Base-by-base conservation (phyloP, 2,113 vertebrate genomes). In the Vulpes vulpes region DNA sequence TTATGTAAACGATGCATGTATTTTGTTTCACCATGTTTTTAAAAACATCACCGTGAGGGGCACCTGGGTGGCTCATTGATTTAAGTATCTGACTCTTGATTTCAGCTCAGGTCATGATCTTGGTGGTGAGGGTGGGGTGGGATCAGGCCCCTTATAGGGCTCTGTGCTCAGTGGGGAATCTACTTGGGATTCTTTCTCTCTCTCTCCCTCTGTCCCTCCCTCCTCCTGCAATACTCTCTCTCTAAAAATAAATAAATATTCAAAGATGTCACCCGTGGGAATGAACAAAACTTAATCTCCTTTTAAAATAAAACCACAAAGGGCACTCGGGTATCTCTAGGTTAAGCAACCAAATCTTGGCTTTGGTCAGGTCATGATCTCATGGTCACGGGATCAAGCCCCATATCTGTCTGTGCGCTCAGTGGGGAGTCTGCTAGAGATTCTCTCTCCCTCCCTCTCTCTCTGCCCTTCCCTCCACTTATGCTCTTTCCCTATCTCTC, bases 11-110 rank as follows among this genome's bases (percentile, higher is more conserved):
- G 57, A 62, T 11, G 62, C 35, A 65, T 2, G 60, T 0, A 49
- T 23, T 91, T 93, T 71, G 35, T 60, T 78, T 86, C 64, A 86
- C 23, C 65, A 57, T 59, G 30, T 57, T 82, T 92, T 78, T 35
- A 55, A 86, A 89, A 69, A 91, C 43, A 38, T 59, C 11, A 53
- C 9, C 32, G 19, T 20, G 67, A 69, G 67, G 67, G 32, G 67
- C 3, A 0, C 67, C 67, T 69, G 8, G 67, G 32, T 69, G 32
- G 17, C 32, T 69, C 8, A 35, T 32, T 35, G 16, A 9, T n/a
- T 69, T 69, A 69, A 8, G 32, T 35, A 8, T 35, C 67, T 69
- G 67, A 69, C 32, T 69, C 67, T 35, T 69, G 32, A 35, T 69
- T 69, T 69, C 3, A 1, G n/a, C 32, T 69, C 67, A 69, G 67